Percentiles rank a stretch among this genome's conserved stretches.
Conservation (phyloP, 2,113 vertebrate species). For the Pterocles gutturalis region DNA sequence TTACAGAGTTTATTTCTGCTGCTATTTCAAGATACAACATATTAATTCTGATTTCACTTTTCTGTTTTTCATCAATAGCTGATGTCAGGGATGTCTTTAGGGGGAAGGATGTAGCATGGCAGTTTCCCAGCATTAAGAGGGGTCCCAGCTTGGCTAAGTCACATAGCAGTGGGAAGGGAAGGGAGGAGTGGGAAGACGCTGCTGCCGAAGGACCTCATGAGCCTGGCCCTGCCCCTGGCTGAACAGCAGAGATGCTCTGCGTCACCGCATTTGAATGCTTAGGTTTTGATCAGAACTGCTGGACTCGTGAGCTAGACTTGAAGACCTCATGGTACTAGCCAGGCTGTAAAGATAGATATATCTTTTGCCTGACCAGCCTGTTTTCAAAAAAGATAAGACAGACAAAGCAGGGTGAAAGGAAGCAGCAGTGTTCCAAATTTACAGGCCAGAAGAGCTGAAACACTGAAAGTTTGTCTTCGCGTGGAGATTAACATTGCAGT, state of each 20-base stretch:
- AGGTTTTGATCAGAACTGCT: neutral
- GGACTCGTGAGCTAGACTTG: neutral
- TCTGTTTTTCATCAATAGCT: neutral
- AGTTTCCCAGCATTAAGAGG: neutral
- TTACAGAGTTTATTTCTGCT: neutral
- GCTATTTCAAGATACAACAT: neutral
- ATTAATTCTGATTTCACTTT: neutral
- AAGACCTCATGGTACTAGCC: neutral
- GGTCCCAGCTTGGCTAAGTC: neutral
- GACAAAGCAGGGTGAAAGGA: neutral
- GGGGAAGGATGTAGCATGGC: neutral
- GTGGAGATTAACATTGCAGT: neutral
- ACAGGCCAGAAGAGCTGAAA: neutral
- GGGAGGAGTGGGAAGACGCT: neutral
- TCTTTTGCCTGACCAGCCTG: neutral
- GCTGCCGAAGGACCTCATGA: accelerated
- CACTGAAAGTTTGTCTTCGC: neutral
- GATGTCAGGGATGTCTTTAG: neutral
- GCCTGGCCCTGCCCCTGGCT: accelerated
- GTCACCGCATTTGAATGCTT: neutral
- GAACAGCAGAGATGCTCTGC: neutral
- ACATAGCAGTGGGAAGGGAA: neutral
- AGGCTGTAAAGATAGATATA: neutral
- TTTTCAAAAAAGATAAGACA: neutral
- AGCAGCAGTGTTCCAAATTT: neutral